Percentiles rank a stretch among this genome's conserved stretches.
Conservation (phyloP, 2,888 invertebrate species). For the Aethes cnicana region DNA sequence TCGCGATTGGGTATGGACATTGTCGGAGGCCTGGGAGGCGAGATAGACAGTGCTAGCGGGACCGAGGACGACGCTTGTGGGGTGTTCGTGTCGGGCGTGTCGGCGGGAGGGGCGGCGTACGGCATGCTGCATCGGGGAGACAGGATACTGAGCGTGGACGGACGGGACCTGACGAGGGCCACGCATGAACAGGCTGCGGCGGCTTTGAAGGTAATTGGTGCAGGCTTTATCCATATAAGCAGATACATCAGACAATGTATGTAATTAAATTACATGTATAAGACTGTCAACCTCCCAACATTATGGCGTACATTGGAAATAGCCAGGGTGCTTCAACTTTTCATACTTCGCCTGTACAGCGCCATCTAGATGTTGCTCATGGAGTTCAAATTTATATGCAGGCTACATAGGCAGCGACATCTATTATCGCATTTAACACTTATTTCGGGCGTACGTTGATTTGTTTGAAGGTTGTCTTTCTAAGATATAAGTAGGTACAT, state of each 20-base stretch:
- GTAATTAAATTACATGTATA: too few relatives aligned
- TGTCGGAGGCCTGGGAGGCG: conserved; percentile 75
- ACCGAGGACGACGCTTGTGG: conserved; percentile 71
- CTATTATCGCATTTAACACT: too few relatives aligned
- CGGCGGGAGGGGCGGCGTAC: conserved; percentile 69
- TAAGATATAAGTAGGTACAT: too few relatives aligned
- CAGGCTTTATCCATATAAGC: neutral
- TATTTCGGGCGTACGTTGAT: too few relatives aligned
- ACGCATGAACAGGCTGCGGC: conserved; percentile 91
- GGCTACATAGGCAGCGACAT: too few relatives aligned
- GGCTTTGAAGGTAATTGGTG: conserved; percentile 70
- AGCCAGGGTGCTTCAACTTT: too few relatives aligned
- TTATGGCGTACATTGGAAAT: too few relatives aligned
- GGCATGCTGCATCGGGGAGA: conserved; percentile 86
- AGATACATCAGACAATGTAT: neutral
- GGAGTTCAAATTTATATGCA: too few relatives aligned
- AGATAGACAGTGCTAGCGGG: conserved; percentile 52
- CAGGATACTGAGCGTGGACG: conserved; percentile 88
- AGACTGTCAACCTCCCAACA: too few relatives aligned
- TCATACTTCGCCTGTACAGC: too few relatives aligned
- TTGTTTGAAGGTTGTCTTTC: too few relatives aligned
- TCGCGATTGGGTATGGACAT: conserved; percentile 80
- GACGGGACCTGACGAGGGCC: conserved; percentile 86
- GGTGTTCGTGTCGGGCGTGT: conserved; percentile 76
- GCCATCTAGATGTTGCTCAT: too few relatives aligned